A percentile compares a stretch with the other conserved stretches of the same genome.
Conservation (phyloP, 2,888 invertebrate species). For the Sesia apiformis region DNA sequence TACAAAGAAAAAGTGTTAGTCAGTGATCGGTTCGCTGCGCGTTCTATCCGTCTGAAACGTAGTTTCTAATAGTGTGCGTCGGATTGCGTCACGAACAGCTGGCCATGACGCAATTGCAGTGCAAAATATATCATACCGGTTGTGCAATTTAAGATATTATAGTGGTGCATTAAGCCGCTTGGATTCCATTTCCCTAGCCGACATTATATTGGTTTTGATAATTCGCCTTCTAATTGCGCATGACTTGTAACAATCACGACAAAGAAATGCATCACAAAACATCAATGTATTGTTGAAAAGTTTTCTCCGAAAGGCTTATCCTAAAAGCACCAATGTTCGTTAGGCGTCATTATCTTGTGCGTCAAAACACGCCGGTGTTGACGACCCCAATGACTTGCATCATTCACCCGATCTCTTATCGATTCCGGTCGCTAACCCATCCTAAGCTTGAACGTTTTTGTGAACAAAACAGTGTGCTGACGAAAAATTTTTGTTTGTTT, state of each 20-base stretch:
- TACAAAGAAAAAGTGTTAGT: slow-evolving; percentile 7
- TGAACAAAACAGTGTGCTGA: slow-evolving; percentile 2
- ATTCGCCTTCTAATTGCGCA: slow-evolving; percentile 4
- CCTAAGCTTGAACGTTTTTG: slow-evolving; percentile 11
- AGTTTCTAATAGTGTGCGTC: slow-evolving; percentile 8
- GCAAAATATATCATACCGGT: slow-evolving; percentile 6
- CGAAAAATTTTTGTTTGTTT: slow-evolving; percentile 13
- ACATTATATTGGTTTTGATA: background rate
- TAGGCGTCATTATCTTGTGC: slow-evolving; percentile 40
- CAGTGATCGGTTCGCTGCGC: background rate
- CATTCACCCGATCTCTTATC: slow-evolving; percentile 43
- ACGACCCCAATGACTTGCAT: slow-evolving; percentile 64
- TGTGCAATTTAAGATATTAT: background rate
- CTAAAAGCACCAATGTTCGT: background rate
- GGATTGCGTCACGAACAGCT: slow-evolving; percentile 18
- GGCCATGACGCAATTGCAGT: slow-evolving; percentile 18
- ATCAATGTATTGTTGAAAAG: slow-evolving; percentile 12
- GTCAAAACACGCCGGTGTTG: slow-evolving; percentile 54
- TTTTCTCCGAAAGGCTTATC: slow-evolving; percentile 6
- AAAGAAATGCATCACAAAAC: slow-evolving; percentile 15
- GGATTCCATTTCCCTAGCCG: background rate
- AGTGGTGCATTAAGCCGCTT: background rate
- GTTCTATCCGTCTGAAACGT: background rate
- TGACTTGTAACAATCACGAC: slow-evolving; percentile 13
- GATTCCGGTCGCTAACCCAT: slow-evolving; percentile 31